Conservation (phyloP, 1,140 invertebrate genomes). For the Aplysia californica region DNA sequence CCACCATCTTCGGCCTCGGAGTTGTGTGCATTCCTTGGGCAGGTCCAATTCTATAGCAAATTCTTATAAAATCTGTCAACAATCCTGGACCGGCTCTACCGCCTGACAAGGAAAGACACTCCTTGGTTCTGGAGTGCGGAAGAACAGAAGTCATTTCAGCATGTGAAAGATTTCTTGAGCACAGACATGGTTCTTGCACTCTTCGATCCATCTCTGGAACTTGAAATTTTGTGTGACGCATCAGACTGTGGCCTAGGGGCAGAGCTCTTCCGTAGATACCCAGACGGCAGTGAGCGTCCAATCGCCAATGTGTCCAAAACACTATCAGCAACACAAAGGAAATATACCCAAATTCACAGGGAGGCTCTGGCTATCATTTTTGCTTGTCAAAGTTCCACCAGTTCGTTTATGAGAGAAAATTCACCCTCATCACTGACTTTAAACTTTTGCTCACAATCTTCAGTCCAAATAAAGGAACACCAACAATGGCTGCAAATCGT, state of each 20-base stretch:
- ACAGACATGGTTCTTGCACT: constrained; percentile 14
- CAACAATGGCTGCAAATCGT: constrained; percentile 51
- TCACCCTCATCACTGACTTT: constrained; percentile 62
- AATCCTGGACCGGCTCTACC: background rate
- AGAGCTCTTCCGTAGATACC: constrained; percentile 25
- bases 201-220: constrained; percentile 22
- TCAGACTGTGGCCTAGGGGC: constrained; percentile 27
- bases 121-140: background rate
- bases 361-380: constrained; percentile 68
- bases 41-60: constrained; percentile 22
- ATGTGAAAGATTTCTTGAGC: background rate
- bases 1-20: background rate
- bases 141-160: background rate
- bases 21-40: constrained; percentile 22
- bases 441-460: constrained; percentile 64
- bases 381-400: constrained; percentile 69
- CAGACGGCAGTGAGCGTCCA: constrained; percentile 39
- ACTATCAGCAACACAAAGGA: constrained; percentile 55
- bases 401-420: constrained; percentile 66
- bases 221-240: constrained; percentile 23
- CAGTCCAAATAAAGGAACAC: constrained; percentile 45
- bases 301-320: constrained; percentile 59
- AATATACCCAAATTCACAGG: constrained; percentile 68
- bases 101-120: background rate
- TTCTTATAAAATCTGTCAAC: constrained; percentile 28